Evolutionary conservation across 2,888 invertebrate genomes (phyloP), one percentile per base, ranked within the genome.

Genomic region (Epinotia brunnichana): DNA sequence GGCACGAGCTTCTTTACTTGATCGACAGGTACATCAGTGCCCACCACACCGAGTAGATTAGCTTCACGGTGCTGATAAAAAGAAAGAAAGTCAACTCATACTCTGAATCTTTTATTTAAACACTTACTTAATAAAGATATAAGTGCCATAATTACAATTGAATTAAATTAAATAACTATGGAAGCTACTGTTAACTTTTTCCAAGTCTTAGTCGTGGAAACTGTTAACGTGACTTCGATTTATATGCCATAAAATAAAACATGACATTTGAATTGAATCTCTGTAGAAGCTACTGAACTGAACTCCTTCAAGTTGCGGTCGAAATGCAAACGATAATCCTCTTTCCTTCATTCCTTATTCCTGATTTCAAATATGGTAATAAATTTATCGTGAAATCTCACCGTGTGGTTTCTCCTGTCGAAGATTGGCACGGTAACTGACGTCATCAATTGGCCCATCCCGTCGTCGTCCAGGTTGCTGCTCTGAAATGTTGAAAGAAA

Each of bases 1-100:
- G 99, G 98, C 74, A 99, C 97, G 86, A 98, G 95, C 94, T 98
- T 98, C 89, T 96, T 96, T 83, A 99, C 97, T 92, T 99, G 98
- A 88, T 98, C 96, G 82, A 99, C 95, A 78, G 99, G 98, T 75
- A 99, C 97, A 92, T 99, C 99, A 21, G 98, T 98, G 64, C 99
- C 99, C 75, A 99, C 98, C 54, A 99, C 98, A 66, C 99, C 99
- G 77, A 99, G 94, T 77, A 99, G 94, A 88, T 98, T 98, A 21
- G 98, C 98, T 79, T 96, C 96, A 85, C 97, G 95, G 84, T 96
- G 96, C 96, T 96, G 89, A 60, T n/a, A 93, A 91, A 41, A 59
- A 19, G 21, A 17, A 35, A 53, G 39, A 7, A 13, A 24, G 17
- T 17, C 11, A 41, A n/a, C 3, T 5, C 5, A n/a, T 48, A n/a